These are phyloP conservation scores for Scartelaos histophorus DNA, from an alignment of 2,113 vertebrate genomes.

Conservation along the genomic window DNA sequence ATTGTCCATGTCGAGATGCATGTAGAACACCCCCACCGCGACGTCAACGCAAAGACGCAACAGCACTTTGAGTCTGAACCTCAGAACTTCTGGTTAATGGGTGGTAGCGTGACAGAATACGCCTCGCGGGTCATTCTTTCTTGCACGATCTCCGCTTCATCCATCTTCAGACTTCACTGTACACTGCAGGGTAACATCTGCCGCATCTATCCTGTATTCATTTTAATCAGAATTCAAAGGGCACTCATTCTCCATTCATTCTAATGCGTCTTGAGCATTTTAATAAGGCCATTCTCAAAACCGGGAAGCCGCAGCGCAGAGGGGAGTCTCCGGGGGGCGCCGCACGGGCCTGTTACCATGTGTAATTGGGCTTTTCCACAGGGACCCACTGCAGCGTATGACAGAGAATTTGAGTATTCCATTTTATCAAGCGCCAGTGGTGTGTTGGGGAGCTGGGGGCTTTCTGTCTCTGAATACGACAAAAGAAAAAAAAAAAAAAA, in stretches of 20 bases:
- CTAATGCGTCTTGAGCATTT: slow-evolving; percentile 42
- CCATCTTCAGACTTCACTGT: slow-evolving; percentile 20
- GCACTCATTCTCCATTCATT: slow-evolving; percentile 38
- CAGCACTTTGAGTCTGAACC: too few relatives aligned
- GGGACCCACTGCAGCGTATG: slow-evolving; percentile 14
- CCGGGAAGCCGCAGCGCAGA: slow-evolving; percentile 10
- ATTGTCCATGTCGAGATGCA: too few relatives aligned
- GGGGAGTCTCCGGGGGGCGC: slow-evolving; percentile 37
- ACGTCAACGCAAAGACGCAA: too few relatives aligned
- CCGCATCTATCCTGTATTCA: slow-evolving; percentile 43
- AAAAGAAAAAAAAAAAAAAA: slow-evolving; percentile 29
- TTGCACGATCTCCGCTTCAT: slow-evolving; percentile 2
- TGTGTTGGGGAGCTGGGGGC: slow-evolving; percentile 27
- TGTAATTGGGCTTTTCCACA: slow-evolving; percentile 44
- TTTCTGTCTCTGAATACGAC: slow-evolving; percentile 53
- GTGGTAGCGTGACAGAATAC: too few relatives aligned
- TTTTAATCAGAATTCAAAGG: slow-evolving; percentile 63
- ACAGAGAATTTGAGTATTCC: slow-evolving; percentile 53
- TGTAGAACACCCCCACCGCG: too few relatives aligned
- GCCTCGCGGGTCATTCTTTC: neutral
- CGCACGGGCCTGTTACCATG: slow-evolving; percentile 34
- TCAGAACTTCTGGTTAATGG: too few relatives aligned
- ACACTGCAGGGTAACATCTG: slow-evolving; percentile 14
- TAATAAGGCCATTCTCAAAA: slow-evolving; percentile 49
- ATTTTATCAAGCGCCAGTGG: slow-evolving; percentile 50